Evolutionary conservation across 2,113 vertebrate genomes (phyloP), one percentile per base, ranked within the genome.

Genomic region (Crotalus horridus): DNA sequence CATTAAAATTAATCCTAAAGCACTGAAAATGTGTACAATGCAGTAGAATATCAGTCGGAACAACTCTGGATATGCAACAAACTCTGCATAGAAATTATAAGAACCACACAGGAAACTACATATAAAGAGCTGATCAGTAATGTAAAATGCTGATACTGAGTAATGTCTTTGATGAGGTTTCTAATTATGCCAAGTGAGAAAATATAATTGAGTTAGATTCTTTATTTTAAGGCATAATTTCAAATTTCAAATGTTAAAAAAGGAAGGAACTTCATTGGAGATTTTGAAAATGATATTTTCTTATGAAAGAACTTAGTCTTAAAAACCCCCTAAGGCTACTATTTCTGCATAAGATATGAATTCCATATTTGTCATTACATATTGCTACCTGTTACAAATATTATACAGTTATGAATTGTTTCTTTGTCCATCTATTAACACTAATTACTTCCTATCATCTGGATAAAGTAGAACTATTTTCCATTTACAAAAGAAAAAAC

Each of bases 181-280:
- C 55, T 95, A 95, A 96, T 93, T 92, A 94, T 91, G 89, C 51
- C 64, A 92, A 93, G 91, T 29, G 89, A 58, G 29, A 39, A 46
- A 95, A 92, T 64, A 91, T 55, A 64, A 33, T 33, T 89, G 85
- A 69, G 90, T 87, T 23, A 85, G 21, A 6, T 8, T 90, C 26
- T 91, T 91, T 92, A 93, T 94, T 29, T 91, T 90, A 91, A 94
- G 93, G 90, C 81, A 1, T 74, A 90, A 87, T 33, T 64, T 51
- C 94, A 87, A 89, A 24, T 56, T 90, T 54, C 4, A n/a, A 69
- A 69, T 26, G 33, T 20, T 89, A 33, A 10, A 56, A 89, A 91
- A 94, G 91, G 3, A 92, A 88, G 5, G 85, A 92, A 86, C 93
- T 92, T 3, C 93, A 91, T 55, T 89, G 90, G 48, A 26, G 61